phyloP scores from a whole-genome alignment of 2,113 vertebrate species.

The Dipodomys spectabilis region DNA sequence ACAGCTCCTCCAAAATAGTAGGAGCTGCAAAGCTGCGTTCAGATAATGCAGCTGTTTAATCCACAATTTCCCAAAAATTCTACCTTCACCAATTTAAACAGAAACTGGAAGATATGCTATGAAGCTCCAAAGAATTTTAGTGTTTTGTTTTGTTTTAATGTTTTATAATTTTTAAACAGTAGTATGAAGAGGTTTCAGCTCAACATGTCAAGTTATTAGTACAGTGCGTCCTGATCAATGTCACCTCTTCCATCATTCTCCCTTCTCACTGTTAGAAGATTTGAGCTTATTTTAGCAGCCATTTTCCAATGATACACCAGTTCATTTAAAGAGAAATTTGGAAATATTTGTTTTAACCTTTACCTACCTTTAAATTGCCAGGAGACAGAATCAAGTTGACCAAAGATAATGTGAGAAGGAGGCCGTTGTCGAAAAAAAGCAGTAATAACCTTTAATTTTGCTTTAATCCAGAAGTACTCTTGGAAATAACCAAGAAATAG shows the following conservation, averaged over 20 bases:
- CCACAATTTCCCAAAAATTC: constrained; percentile 31
- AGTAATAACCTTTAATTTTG: constrained; percentile 61
- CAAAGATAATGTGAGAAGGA: constrained; percentile 32
- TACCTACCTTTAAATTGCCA: constrained; percentile 23
- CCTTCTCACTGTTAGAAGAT: neutral
- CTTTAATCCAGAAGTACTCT: constrained; percentile 52
- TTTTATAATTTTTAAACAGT: too few relatives aligned
- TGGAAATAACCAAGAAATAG: constrained; percentile 57
- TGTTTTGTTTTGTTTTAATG: too few relatives aligned
- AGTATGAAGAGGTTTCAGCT: too few relatives aligned
- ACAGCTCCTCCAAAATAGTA: neutral
- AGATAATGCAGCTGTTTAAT: constrained; percentile 31
- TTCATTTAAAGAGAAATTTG: neutral
- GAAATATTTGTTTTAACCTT: neutral
- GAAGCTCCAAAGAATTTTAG: too few relatives aligned
- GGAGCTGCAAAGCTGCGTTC: neutral
- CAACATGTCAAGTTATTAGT: too few relatives aligned
- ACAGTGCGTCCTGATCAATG: too few relatives aligned
- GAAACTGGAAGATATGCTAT: neutral
- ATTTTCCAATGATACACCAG: neutral
- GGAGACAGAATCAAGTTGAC: constrained; percentile 3
- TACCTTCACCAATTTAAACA: constrained; percentile 43
- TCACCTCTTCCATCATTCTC: too few relatives aligned
- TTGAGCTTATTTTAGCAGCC: neutral
- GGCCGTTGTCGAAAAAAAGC: constrained; percentile 28